Base-by-base conservation (phyloP, 2,797 vertebrate genomes). In the Mionectes olivaceus region DNA sequence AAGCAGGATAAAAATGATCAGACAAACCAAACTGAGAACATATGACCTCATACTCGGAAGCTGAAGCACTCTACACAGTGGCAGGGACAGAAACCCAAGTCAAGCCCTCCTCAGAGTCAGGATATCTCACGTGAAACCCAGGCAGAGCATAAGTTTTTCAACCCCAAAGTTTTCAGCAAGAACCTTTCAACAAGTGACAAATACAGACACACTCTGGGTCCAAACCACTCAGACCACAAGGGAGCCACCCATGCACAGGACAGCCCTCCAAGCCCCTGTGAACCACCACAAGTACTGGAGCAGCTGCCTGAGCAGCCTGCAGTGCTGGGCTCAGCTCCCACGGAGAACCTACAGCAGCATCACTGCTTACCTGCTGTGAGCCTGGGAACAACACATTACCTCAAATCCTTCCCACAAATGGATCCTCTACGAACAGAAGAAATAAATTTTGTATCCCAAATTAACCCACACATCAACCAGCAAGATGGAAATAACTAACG, bases 91-190 rank as follows among this genome's bases (percentile, higher is more conserved):
- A 37, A 85, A 50, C 61, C 27, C n/a, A 79, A 65, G 33, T 10
- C 41, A 27, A 15, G 19, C 3, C 1, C 15, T 23, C 9, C 0
- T 37, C 0, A 13, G 18, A 50, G 59, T 46, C 46, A 69, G 24
- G 33, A 11, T 19, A 43, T 30, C 12, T 53, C 74, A 57, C 0
- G 0, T 10, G 32, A 87, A 63, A 60, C 32, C 13, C 32, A 4
- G 47, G 30, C 53, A 63, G 19, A 41, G 12, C 13, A 21, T 13
- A 43, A 13, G 5, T 6, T 69, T 63, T 77, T 86, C 41, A 43
- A 9, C 10, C 7, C 22, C 60, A 25, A 81, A 81, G 33, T 9
- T 9, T 25, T 83, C 30, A 33, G 30, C 59, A 76, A 81, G 30
- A 77, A 35, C 30, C 21, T 77, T 39, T 19, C 39, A 65, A 28